Conservation (phyloP, 2,888 invertebrate genomes). For the Odontomyia ornata region DNA sequence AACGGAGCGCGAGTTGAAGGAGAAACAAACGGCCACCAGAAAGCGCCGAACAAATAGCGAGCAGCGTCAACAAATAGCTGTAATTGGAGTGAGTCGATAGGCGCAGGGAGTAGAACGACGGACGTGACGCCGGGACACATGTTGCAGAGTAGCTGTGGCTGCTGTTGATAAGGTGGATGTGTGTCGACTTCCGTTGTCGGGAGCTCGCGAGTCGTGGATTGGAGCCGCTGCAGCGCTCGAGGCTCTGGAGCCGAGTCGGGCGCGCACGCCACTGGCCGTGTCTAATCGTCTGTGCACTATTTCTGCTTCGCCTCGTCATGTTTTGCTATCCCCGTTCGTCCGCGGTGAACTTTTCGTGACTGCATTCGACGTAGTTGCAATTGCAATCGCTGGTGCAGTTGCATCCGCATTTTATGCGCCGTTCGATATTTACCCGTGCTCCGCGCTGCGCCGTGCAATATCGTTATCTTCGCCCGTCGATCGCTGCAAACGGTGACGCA, state of each 20-base stretch:
- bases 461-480: slow-evolving; percentile 5
- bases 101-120: not conserved
- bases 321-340: slow-evolving; percentile 9
- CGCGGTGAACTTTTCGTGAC: slow-evolving; percentile 13
- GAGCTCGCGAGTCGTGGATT: not conserved
- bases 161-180: slow-evolving; percentile 22
- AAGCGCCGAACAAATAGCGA: not conserved
- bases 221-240: not conserved
- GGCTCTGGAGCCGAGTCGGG: not conserved
- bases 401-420: slow-evolving; percentile 19
- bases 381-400: slow-evolving; percentile 4
- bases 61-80: not conserved
- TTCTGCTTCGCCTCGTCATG: slow-evolving; percentile 16
- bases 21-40: not conserved
- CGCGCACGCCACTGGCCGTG: slow-evolving; percentile 29
- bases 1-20: not conserved
- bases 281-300: not conserved
- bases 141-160: slow-evolving; percentile 4
- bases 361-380: not conserved
- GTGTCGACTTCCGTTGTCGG: not conserved
- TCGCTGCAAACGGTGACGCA: slow-evolving; percentile 3
- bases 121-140: slow-evolving; percentile 13
- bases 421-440: not conserved
- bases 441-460: slow-evolving; percentile 1
- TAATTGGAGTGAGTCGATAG: not conserved